phyloP scores from a whole-genome alignment of 1,140 invertebrate species.

The Drepana arcuata region DNA sequence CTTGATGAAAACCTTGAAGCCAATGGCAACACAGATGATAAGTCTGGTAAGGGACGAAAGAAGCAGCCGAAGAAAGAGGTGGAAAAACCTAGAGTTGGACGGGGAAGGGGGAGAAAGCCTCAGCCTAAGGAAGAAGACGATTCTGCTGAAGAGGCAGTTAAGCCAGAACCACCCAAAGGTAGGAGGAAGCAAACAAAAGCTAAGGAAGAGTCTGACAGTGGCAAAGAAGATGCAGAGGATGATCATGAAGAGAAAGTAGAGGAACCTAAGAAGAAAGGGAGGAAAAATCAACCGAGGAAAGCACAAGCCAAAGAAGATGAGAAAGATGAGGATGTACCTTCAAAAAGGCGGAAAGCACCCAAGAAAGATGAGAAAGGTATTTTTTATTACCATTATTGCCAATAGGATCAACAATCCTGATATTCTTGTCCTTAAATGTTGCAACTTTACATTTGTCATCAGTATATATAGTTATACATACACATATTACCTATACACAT shows the following conservation, averaged over 20 bases:
- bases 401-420: no score
- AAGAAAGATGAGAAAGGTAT: constrained; percentile 46
- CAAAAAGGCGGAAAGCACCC: constrained; percentile 31
- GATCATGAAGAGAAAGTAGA: constrained; percentile 15
- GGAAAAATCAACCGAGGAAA: constrained; percentile 35
- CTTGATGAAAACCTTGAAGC: constrained; percentile 33
- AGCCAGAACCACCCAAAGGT: constrained; percentile 31
- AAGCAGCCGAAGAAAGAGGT: constrained; percentile 48
- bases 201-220: no score
- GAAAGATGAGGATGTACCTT: constrained; percentile 22
- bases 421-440: no score
- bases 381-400: no score
- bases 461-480: no score
- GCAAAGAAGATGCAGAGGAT: constrained; percentile 30
- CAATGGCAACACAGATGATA: constrained; percentile 34
- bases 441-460: no score
- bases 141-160: constrained; percentile 30
- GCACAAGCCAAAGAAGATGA: constrained; percentile 33
- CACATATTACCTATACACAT: no score
- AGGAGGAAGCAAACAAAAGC: constrained; percentile 36
- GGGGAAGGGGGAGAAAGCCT: constrained; percentile 37
- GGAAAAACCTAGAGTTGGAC: constrained; percentile 41
- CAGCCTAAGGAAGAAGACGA: constrained; percentile 33
- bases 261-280: constrained; percentile 18
- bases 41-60: constrained; percentile 33